Evolutionary conservation across 2,888 invertebrate species (phyloP).

Genomic region (Gasteruption jaculator): DNA sequence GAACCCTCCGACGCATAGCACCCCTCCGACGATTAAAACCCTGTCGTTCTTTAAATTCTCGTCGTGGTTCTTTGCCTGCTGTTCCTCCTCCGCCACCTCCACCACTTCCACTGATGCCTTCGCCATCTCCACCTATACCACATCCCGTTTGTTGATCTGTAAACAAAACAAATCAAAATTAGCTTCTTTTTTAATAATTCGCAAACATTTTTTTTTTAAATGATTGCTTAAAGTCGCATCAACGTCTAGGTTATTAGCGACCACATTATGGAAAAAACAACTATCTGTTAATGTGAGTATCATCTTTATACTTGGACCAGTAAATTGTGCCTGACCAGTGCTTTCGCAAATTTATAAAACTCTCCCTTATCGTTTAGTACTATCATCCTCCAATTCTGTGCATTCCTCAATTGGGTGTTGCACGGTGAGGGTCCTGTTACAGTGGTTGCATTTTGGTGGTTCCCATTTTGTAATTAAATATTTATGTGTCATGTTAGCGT

Average conservation of each 20-base stretch:
- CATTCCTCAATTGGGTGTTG: not conserved
- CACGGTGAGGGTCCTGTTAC: not conserved
- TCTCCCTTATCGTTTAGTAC: no score
- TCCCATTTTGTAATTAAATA: not conserved
- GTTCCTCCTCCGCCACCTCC: slow-evolving; percentile 52
- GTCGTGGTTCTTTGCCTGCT: slow-evolving; percentile 57
- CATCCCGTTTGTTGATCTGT: slow-evolving; percentile 42
- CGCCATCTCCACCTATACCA: slow-evolving; percentile 35
- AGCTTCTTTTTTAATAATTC: no score
- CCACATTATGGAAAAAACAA: no score
- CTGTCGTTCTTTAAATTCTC: slow-evolving; percentile 94
- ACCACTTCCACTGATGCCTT: slow-evolving; percentile 33
- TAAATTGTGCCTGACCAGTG: no score
- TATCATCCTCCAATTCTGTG: no score
- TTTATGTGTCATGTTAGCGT: not conserved
- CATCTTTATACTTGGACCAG: no score
- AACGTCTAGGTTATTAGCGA: no score
- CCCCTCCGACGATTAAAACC: slow-evolving; percentile 95
- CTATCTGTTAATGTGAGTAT: no score
- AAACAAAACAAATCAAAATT: slow-evolving; percentile 13
- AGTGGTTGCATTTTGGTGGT: not conserved
- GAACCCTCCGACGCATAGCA: slow-evolving; percentile 96
- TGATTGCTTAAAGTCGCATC: no score
- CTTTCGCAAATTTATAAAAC: no score
- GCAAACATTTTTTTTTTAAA: no score